Base-by-base conservation (phyloP, 2,113 vertebrate genomes). In the Candoia aspera region DNA sequence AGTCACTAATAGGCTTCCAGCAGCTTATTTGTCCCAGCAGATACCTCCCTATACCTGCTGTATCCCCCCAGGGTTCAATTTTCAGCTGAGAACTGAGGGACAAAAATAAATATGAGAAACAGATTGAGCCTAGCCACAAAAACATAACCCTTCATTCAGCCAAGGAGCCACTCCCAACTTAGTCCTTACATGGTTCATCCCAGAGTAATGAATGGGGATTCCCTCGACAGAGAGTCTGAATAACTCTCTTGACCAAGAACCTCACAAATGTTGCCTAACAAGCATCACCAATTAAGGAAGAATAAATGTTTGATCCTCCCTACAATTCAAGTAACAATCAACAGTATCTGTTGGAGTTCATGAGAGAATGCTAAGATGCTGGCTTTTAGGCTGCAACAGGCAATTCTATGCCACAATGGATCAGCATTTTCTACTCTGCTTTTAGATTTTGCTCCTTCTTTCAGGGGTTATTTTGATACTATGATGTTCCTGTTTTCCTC, bases 241-340 rank as follows among this genome's bases (percentile, higher is more conserved):
- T 4, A 0, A 0, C 0, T 59, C 3, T 2, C 0, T 54, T 37
- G 10, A 60, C 19, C 19, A 42, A 55, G 37, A 68, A 19, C 9
- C 8, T 33, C 37, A 53, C 23, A 9, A 58, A 58, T n/a, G 8
- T 23, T 53, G 26, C 21, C 73, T 23, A 58, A 46, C 49, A 79
- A 86, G 21, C 29, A 42, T 17, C 23, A 21, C 24, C 23, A 89
- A 15, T 37, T 9, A 26, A 83, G 6, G 46, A 53, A 2, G 57
- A 23, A 6, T 55, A 53, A 58, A 2, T 1, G 57, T 33, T 53
- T 62, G 19, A 53, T 9, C 37, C 29, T 55, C 46, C 46, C 13
- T 86, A 12, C 8, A 33, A 4, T 64, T 73, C 49, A 91, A 86
- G 12, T 6, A n/a, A 37, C 33, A 59, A 53, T 24, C 21, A 57